Evolutionary conservation across 2,113 vertebrate genomes (phyloP).

Genomic region (Strix aluco): DNA sequence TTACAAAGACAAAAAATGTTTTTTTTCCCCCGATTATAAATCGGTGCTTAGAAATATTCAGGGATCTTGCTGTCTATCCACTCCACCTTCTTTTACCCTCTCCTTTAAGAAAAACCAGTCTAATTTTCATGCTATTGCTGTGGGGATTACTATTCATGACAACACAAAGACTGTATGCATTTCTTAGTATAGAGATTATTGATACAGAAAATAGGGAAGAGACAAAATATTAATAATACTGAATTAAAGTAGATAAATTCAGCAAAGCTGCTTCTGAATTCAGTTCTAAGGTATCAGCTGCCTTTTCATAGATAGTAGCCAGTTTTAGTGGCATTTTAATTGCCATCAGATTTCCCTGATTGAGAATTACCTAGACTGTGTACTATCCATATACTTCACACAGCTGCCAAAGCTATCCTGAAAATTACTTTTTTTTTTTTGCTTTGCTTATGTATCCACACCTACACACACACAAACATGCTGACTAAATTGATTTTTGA

Average conservation of each 20-base stretch:
- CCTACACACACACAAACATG: background rate
- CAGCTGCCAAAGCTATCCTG: background rate
- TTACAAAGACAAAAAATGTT: background rate
- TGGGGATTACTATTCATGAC: background rate
- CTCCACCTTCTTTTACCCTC: background rate
- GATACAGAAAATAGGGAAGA: background rate
- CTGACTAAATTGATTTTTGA: background rate
- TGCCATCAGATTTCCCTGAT: background rate
- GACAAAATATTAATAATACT: background rate
- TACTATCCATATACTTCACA: background rate
- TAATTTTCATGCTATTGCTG: background rate
- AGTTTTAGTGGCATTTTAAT: background rate
- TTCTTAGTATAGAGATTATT: background rate
- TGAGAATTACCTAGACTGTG: background rate
- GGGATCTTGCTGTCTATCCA: background rate
- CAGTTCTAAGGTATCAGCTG: conserved; percentile 22
- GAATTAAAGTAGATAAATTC: background rate
- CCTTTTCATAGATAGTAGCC: background rate
- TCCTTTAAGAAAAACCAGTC: background rate
- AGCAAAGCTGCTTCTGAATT: background rate
- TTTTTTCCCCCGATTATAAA: background rate
- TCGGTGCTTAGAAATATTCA: background rate
- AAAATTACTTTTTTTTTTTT: background rate
- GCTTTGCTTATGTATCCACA: background rate
- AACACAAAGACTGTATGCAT: background rate